Evolutionary conservation across 53 echinoderm and acorn worm species (phyloP), one percentile per base, ranked within the genome.

Genomic region (Holothuria leucospilota): DNA sequence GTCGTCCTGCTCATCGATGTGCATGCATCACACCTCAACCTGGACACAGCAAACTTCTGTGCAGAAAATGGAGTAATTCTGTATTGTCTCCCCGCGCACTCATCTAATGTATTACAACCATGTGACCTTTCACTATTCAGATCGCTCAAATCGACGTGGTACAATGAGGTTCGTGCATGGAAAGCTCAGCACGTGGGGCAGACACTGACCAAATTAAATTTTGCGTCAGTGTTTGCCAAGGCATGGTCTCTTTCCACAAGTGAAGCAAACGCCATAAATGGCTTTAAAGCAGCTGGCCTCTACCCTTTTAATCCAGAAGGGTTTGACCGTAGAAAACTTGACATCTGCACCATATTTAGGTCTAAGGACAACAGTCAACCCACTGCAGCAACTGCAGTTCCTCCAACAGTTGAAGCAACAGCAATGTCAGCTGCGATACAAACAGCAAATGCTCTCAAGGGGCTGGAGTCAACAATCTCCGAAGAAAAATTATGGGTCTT

Each of bases 1-100:
- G 73, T 89, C 66, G 62, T 92, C 25, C 59, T 92, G 13, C 60
- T 92, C 3, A 61, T 89, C 13, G 92, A 89, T 65, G 89, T 82
- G 25, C 92, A 92, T 82, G 38, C 39, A 26, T 72, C 86, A 1
- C 86, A 92, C 29, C 38, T 88, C 0, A 84, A 51, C 34, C 51
- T 86, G 49, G 82, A 82, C 41, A 64, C 63, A 38, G 49, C 64
- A 39, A n/a, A 63, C 16, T 68, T 88, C 7, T 91, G 91, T 39
- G 39, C 25, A 38, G 51, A 86, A 30, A 69, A 90, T 24, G 63
- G 81, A 11, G 62, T 75, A 5, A 81, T 87, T 4, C 62, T 80
- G 5, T 90, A 90, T 39, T 86, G 91, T 40, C 56, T 91, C 58
- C 82, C 91, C 2, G 78, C 79, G 5, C 69, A 90, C 25, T 38